Evolutionary conservation across 2,888 invertebrate genomes (phyloP), one percentile per base, ranked within the genome.

Genomic region (Sminthurinus aureus): DNA sequence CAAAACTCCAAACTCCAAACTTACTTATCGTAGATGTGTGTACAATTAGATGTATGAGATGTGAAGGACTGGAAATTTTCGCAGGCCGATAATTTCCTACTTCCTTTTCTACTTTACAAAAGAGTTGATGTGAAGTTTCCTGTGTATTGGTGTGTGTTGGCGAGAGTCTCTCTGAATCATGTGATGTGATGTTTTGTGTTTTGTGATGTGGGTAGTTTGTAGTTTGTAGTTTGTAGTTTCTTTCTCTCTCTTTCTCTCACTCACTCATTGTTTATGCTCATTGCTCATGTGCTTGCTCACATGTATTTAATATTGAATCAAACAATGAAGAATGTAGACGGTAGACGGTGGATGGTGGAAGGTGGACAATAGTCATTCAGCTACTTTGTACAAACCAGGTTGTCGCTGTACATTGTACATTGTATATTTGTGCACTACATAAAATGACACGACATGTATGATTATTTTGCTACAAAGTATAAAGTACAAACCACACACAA

Each of bases 61-160:
- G 82, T 85, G 84, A 84, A 85, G 84, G 84, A 85, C 83, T 86
- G 84, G 79, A 85, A 66, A 84, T 88, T 88, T 88, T 88, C 87
- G 88, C 88, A 88, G 87, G 85, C 84, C 83, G 86, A 86, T 88
- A 88, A 88, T 88, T 88, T 88, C 86, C 71, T 84, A 87, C 85
- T 88, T 88, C 88, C 88, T 87, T 83, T 86, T 85, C 88, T 86
- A 83, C 85, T 87, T 87, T 80, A 86, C 84, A 85, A 84, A 83
- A 82, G 84, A 86, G 83, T 84, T 84, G 80, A 80, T 80, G 80
- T 80, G 88, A 86, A 84, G 87, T 86, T 88, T 88, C 88, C 88
- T 87, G 88, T 85, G 81, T 24, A 20, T 75, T n/a, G 13, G 24
- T 58, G 12, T 51, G 20, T 71, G 24, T 71, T 15, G 24, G 3